A percentile compares a stretch with the other conserved stretches of the same genome.
Evolutionary conservation across 2,888 invertebrate genomes (phyloP).

Genomic region (Plebejus argus): DNA sequence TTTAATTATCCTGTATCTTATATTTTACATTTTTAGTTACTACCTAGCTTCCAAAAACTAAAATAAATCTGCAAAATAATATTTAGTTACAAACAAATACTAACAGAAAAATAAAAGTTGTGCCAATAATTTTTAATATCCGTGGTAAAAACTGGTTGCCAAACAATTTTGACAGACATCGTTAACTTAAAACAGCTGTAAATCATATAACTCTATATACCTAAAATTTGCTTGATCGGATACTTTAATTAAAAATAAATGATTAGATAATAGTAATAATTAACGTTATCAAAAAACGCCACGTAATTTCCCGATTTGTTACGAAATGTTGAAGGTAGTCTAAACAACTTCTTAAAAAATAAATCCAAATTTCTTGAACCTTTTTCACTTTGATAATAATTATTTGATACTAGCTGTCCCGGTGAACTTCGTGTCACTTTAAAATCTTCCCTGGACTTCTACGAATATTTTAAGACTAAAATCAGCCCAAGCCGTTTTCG

Average conservation of each 20-base stretch:
- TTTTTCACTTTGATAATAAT: too few relatives aligned
- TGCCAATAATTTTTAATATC: not conserved
- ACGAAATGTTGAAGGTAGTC: not conserved
- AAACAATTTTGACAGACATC: slow-evolving; percentile 1
- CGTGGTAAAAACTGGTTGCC: not conserved
- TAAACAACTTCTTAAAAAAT: not conserved
- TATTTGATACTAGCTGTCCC: too few relatives aligned
- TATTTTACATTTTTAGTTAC: not conserved
- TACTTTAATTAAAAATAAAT: not conserved
- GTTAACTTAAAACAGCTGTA: slow-evolving; percentile 6
- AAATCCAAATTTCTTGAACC: too few relatives aligned
- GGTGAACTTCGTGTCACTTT: too few relatives aligned
- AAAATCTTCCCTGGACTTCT: too few relatives aligned
- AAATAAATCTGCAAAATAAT: not conserved
- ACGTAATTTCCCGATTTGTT: slow-evolving; percentile 7
- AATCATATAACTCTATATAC: not conserved
- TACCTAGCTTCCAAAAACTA: not conserved
- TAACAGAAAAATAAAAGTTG: not conserved
- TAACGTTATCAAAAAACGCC: not conserved
- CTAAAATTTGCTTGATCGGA: not conserved
- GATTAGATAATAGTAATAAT: slow-evolving; percentile 14
- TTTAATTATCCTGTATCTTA: not conserved
- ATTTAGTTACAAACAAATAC: not conserved
- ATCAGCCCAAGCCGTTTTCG: too few relatives aligned
- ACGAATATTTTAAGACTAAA: too few relatives aligned